Conservation (phyloP, 2,888 invertebrate species). For the Hypercompe scribonia region DNA sequence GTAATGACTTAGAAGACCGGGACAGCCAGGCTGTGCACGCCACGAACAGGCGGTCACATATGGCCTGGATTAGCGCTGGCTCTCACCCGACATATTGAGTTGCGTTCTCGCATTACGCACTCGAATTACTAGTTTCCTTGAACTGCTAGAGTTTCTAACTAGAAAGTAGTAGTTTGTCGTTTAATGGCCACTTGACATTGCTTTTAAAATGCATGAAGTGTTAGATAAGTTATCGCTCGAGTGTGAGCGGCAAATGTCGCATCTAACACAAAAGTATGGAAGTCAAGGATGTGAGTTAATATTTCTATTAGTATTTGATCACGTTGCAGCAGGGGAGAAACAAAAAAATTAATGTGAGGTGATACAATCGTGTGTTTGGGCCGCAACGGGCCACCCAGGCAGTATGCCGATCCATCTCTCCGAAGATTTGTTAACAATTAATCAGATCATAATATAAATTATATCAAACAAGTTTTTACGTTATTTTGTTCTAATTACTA, state of each 20-base stretch:
- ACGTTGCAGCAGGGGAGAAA: conserved; percentile 60
- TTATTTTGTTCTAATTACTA: conserved; percentile 67
- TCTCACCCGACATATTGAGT: conserved; percentile 70
- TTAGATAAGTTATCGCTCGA: conserved; percentile 43
- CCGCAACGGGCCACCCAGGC: conserved; percentile 71
- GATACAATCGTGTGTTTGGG: conserved; percentile 67
- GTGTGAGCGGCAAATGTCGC: conserved; percentile 25
- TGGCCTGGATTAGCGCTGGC: conserved; percentile 72
- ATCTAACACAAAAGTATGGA: conserved; percentile 16
- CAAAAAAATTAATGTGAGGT: conserved; percentile 66
- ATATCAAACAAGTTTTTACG: conserved; percentile 54
- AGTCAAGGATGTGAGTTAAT: conserved; percentile 44
- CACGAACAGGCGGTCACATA: conserved; percentile 66
- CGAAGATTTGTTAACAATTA: conserved; percentile 55
- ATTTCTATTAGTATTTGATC: conserved; percentile 63
- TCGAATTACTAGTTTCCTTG: conserved; percentile 67
- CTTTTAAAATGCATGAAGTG: conserved; percentile 55
- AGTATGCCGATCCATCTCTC: conserved; percentile 60
- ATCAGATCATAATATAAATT: conserved; percentile 39
- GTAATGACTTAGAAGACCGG: conserved; percentile 84
- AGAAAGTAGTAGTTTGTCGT: conserved; percentile 46
- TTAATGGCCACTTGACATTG: conserved; percentile 57
- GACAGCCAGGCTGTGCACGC: conserved; percentile 51
- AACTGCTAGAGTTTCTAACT: conserved; percentile 68
- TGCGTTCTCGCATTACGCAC: conserved; percentile 71